Percentiles rank a stretch among this genome's conserved stretches.
Conservation (phyloP, 2,113 vertebrate genomes). For the Nymphicus hollandicus region DNA sequence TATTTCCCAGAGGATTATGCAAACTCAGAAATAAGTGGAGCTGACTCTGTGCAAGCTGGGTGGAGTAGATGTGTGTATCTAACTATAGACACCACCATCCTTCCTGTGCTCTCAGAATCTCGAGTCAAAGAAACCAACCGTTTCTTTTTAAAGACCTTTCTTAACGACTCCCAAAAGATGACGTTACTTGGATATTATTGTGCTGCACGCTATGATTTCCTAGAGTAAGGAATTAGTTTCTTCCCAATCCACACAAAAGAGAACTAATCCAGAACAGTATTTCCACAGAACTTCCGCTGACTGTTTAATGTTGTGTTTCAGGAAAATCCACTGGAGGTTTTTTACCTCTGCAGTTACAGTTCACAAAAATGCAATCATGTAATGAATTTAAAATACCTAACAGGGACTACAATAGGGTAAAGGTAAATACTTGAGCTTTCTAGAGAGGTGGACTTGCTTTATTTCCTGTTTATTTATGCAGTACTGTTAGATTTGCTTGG, state of each 20-base stretch:
- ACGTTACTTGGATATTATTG: neutral
- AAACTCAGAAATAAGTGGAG: neutral
- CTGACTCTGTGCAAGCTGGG: neutral
- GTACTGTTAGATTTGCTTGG: neutral
- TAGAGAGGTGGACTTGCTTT: neutral
- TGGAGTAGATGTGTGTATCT: too few species aligned
- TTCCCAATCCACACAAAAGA: neutral
- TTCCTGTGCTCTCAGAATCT: neutral
- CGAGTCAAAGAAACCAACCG: neutral
- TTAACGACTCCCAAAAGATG: neutral
- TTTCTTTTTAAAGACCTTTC: neutral
- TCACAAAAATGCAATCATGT: neutral
- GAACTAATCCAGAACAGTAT: neutral
- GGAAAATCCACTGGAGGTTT: neutral
- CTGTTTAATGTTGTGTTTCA: neutral
- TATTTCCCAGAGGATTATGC: neutral
- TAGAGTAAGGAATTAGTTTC: neutral
- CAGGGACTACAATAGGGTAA: neutral
- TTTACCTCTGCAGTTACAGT: neutral
- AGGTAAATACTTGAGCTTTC: neutral
- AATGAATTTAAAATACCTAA: neutral
- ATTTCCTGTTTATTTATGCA: neutral
- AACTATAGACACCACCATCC: neutral
- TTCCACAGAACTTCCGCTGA: neutral
- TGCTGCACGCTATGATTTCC: accelerated